Evolutionary conservation across 2,113 vertebrate species (phyloP), one percentile per base, ranked within the genome.

Genomic region (Dromas ardeola): DNA sequence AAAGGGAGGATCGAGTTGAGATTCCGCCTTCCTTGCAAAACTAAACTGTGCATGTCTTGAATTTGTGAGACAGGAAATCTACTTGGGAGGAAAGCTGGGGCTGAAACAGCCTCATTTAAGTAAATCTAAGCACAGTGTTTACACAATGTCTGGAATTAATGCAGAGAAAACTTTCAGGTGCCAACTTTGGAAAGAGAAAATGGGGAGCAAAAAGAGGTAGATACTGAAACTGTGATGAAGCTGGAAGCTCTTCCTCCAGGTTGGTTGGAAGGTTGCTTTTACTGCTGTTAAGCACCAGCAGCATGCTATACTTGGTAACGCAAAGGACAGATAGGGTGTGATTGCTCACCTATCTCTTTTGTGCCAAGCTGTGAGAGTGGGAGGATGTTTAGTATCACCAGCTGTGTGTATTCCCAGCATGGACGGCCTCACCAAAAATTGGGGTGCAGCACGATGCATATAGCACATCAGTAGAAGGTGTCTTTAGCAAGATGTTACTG

Each of bases 81-180:
- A 15, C 53, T 89, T 65, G 56, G 72, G 69, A 95, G 93, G 94
- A 98, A 97, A 95, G 38, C 90, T 95, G 66, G 88, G 85, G 61
- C 96, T 94, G 88, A 97, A 97, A 95, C 88, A 94, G 77, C 71
- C 71, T 92, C 65, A 34, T 97, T 98, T 96, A 95, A 96, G 96
- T 90, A 95, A 92, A 91, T 96, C 96, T 95, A 90, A 90, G 95
- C 79, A 92, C 76, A 79, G 66, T 98, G 97, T 98, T 98, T 98
- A 97, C 97, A 97, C 94, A 97, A 66, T 88, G 98, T 98, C 98
- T 98, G 97, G 96, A 98, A 98, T 98, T 98, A 98, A 98, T 98
- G 97, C 98, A 98, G 98, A 97, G 96, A 96, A 97, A 97, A 97
- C 94, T 90, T 97, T 96, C 56, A 96, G 97, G 95, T 95, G 93